Evolutionary conservation across 2,113 vertebrate genomes (phyloP), one percentile per base, ranked within the genome.

Genomic region (Mus musculus): DNA sequence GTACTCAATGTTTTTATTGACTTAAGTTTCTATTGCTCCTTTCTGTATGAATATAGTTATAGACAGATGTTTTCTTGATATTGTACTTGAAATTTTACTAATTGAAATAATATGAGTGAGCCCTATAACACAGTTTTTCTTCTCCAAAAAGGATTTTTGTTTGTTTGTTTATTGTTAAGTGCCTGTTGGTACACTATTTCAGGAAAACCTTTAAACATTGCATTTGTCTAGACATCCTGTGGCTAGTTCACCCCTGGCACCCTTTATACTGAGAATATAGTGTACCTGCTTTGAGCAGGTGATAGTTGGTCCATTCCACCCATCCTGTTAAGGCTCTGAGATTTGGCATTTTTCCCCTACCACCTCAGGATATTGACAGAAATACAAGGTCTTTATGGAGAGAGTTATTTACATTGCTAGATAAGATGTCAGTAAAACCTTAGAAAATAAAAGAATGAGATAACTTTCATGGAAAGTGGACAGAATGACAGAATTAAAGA

Each of bases 401-500:
- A 24, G 76, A 19, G 49, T 91, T 88, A 5, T 91, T 78, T 90
- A 88, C 14, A 77, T 59, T 77, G 36, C 19, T 12, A 56, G 52
- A 28, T 33, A 92, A 88, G 82, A 54, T 84, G 26, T 3, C 56
- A 82, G 24, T 61, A 19, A 39, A 39, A 12, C 0, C 52, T 77
- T 63, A 84, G 36, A 54, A 10, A 77, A 76, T 26, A 46, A 80
- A 54, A 36, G 5, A 97, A 99, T 99, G 92, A 94, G 99, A 84
- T 99, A 99, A 90, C 99, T 99, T 97, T 99, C 99, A 49, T 98
- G 99, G 96, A 99, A 98, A 95, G 99, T 99, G 86, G 99, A 96
- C 98, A 99, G 99, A 97, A 99, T 99, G 96, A 99, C 98, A 0
- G 99, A 99, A 97, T 97, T 99, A 46, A 99, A 99, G 94, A 99